A percentile compares a stretch with the other conserved stretches of the same genome.
These are phyloP conservation scores for Sialia sialis DNA, from an alignment of 2,113 vertebrate genomes.

Conservation along the genomic window DNA sequence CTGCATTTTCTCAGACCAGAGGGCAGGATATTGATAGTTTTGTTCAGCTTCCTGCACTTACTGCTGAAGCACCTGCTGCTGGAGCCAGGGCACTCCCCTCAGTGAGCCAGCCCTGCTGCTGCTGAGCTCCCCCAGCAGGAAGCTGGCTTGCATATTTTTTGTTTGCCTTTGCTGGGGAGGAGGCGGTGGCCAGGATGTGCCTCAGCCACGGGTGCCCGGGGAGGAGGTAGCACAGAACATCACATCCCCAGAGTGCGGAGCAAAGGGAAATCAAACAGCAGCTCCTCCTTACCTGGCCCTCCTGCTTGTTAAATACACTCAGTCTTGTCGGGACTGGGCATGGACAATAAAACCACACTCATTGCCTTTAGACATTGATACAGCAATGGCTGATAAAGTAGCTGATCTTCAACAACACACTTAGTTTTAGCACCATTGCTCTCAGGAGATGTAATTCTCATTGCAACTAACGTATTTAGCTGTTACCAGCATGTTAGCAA, in stretches of 20 bases:
- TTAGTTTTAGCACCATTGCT: background rate
- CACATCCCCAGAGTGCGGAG: background rate
- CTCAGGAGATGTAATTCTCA: background rate
- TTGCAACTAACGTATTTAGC: background rate
- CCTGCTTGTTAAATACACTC: conserved; percentile 56
- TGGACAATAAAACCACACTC: background rate
- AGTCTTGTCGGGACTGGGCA: background rate
- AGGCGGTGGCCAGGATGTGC: background rate
- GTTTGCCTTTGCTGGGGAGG: background rate
- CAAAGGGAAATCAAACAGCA: conserved; percentile 26
- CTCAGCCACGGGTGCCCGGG: background rate
- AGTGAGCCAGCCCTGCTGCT: background rate
- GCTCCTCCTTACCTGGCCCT: background rate
- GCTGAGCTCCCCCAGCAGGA: background rate
- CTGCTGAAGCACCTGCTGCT: background rate
- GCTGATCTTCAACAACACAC: background rate
- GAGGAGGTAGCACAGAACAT: background rate
- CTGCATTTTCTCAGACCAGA: background rate
- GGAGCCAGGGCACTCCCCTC: background rate
- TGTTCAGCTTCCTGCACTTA: background rate
- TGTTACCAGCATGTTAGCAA: background rate
- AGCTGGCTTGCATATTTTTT: background rate
- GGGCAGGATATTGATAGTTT: background rate
- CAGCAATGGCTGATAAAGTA: background rate
- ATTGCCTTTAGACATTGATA: background rate